A percentile compares a stretch with the other conserved stretches of the same genome.
These are phyloP conservation scores for Drosophila eohydei DNA, from an alignment of 2,888 invertebrate genomes.

Conservation along the genomic window DNA sequence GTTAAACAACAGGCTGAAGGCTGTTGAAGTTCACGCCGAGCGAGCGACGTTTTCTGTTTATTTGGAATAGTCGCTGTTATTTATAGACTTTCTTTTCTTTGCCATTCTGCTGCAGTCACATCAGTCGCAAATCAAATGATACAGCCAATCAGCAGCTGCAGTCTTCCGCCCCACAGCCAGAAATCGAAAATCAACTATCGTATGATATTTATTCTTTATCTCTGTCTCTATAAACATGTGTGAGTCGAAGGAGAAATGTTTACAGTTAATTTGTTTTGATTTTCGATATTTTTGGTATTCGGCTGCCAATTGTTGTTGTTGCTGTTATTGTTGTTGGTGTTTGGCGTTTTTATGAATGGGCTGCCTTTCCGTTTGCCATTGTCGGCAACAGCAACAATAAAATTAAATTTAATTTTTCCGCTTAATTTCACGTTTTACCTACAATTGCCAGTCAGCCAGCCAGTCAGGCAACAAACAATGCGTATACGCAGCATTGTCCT, in stretches of 20 bases:
- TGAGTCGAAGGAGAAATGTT: slow-evolving; percentile 58
- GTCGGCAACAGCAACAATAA: slow-evolving; percentile 42
- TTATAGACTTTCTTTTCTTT: slow-evolving; percentile 35
- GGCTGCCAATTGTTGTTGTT: slow-evolving; percentile 9
- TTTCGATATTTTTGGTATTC: slow-evolving; percentile 36
- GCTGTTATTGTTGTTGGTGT: slow-evolving; percentile 22
- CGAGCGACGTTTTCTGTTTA: slow-evolving; percentile 33
- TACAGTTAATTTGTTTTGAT: slow-evolving; percentile 65
- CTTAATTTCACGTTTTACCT: slow-evolving; percentile 51
- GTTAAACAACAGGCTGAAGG: slow-evolving; percentile 7
- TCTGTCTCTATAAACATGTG: slow-evolving; percentile 62
- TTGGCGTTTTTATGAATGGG: slow-evolving; percentile 73
- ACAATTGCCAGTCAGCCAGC: slow-evolving; percentile 49
- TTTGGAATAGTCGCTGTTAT: slow-evolving; percentile 31
- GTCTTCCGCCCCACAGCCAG: neutral
- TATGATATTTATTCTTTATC: slow-evolving; percentile 21
- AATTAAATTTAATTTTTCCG: slow-evolving; percentile 63
- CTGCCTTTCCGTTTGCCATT: slow-evolving; percentile 36
- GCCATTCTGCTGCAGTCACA: slow-evolving; percentile 31
- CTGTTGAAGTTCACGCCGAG: neutral
- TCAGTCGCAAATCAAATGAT: slow-evolving; percentile 28
- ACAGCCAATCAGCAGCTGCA: slow-evolving; percentile 25
- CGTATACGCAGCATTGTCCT: slow-evolving; percentile 48
- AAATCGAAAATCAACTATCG: slow-evolving; percentile 4
- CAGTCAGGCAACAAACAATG: slow-evolving; percentile 35